phyloP scores from a whole-genome alignment of 2,113 vertebrate genomes.

The Anolis sagrei region DNA sequence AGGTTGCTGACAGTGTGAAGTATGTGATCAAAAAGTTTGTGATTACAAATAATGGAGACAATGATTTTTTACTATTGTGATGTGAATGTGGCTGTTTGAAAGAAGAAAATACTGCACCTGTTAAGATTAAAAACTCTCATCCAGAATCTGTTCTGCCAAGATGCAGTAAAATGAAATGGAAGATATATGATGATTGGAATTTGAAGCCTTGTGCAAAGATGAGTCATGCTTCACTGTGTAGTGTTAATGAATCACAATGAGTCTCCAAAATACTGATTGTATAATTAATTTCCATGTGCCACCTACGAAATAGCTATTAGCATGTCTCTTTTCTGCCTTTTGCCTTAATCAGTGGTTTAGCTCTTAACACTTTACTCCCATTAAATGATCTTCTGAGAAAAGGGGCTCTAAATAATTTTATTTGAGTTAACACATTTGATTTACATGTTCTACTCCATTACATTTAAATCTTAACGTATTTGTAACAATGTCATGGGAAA shows the following conservation, averaged over 20 bases:
- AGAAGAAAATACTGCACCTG: background rate
- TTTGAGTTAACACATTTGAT: too few species aligned
- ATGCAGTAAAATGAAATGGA: background rate
- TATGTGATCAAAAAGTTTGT: too few species aligned
- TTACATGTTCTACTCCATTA: too few species aligned
- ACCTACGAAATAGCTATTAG: background rate
- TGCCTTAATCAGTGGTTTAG: background rate
- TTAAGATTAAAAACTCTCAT: background rate
- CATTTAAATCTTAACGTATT: too few species aligned
- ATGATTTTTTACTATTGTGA: rapidly evolving
- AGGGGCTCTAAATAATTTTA: too few species aligned
- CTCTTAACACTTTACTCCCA: background rate
- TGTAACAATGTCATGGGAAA: too few species aligned
- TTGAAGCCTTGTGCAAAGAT: background rate
- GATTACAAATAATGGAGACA: background rate
- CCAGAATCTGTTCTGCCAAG: background rate
- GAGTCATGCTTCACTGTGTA: background rate
- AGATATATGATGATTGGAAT: background rate
- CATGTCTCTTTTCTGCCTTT: background rate
- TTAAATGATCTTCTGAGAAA: too few species aligned
- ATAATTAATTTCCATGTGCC: background rate
- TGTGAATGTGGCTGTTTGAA: too few species aligned
- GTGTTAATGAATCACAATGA: slow-evolving; percentile 11
- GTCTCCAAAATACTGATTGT: background rate
- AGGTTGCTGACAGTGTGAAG: background rate